Percentiles rank a stretch among this genome's conserved stretches.
phyloP scores from a whole-genome alignment of 2,888 invertebrate genomes.

The Tupiocoris notatus region DNA sequence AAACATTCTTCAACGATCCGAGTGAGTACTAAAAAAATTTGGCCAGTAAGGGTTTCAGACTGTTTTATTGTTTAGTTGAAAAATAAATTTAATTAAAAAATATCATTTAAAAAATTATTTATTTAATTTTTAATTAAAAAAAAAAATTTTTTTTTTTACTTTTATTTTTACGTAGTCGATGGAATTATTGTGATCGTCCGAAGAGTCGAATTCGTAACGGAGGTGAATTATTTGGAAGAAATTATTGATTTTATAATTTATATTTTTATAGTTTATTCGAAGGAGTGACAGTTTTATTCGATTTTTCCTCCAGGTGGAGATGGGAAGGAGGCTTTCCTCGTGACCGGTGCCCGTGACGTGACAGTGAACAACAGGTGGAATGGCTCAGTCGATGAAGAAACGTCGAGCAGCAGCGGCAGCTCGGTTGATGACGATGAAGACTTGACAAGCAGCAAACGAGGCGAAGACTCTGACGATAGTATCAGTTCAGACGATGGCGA shows the following conservation, averaged over 20 bases:
- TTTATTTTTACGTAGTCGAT: too few species aligned
- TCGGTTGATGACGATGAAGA: slow-evolving; percentile 21
- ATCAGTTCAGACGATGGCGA: slow-evolving; percentile 27
- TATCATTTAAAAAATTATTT: too few species aligned
- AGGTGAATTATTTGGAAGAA: too few species aligned
- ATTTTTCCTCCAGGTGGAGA: slow-evolving; percentile 20
- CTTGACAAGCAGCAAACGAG: slow-evolving; percentile 4
- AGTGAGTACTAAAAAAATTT: slow-evolving; percentile 51
- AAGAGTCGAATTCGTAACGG: too few species aligned
- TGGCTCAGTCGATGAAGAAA: background rate
- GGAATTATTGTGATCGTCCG: too few species aligned
- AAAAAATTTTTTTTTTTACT: too few species aligned
- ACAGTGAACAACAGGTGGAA: background rate
- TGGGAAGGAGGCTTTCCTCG: slow-evolving; percentile 52
- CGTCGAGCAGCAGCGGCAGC: slow-evolving; percentile 1
- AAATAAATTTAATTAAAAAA: too few species aligned
- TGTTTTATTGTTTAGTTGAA: background rate
- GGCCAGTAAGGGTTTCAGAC: slow-evolving; percentile 14
- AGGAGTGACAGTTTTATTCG: too few species aligned
- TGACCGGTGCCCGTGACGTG: slow-evolving; percentile 21
- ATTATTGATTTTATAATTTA: too few species aligned
- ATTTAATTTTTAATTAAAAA: too few species aligned
- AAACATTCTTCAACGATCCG: slow-evolving; percentile 55
- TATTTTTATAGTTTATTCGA: too few species aligned
- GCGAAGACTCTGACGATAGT: slow-evolving; percentile 22